A percentile compares a stretch with the other conserved stretches of the same genome.
These are phyloP conservation scores for Ailuropoda melanoleuca DNA, from an alignment of 2,113 vertebrate genomes.

Conservation along the genomic window DNA sequence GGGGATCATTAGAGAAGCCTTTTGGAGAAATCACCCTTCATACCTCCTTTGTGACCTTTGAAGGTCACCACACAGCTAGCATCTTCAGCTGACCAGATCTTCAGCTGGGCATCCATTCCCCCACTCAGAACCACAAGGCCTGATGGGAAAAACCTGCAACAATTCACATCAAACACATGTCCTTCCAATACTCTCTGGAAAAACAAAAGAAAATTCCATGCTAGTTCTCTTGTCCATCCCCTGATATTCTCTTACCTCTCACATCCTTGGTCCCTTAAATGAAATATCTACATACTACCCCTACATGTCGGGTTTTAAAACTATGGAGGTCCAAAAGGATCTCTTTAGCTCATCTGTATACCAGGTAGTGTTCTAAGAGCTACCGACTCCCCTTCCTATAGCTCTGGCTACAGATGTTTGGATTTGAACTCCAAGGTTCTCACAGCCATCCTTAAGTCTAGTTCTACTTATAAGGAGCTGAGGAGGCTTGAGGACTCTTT, in stretches of 20 bases:
- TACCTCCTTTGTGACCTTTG: constrained; percentile 89
- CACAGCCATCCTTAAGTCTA: not conserved
- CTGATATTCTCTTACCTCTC: constrained; percentile 26
- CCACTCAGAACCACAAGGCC: constrained; percentile 89
- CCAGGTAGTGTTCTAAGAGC: not conserved
- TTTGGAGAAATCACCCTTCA: constrained; percentile 19
- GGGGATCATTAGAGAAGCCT: not conserved
- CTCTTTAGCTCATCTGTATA: constrained; percentile 5
- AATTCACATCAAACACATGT: constrained; percentile 89
- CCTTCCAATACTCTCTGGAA: constrained; percentile 88
- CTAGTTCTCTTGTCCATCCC: constrained; percentile 73
- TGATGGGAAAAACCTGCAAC: constrained; percentile 89
- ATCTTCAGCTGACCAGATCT: constrained; percentile 89
- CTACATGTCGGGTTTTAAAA: constrained; percentile 8
- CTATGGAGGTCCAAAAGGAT: not conserved
- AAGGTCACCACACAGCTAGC: constrained; percentile 87
- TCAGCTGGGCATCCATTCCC: constrained; percentile 89
- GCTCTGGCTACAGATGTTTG: not conserved
- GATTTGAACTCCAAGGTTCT: not conserved
- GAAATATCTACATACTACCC: not conserved
- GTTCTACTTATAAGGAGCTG: not conserved
- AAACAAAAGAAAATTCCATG: constrained; percentile 80
- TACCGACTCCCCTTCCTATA: not conserved
- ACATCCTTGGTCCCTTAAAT: not conserved
- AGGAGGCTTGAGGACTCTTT: not conserved